phyloP scores from a whole-genome alignment of 2,888 invertebrate species.

The Agonopterix alstromeriana region DNA sequence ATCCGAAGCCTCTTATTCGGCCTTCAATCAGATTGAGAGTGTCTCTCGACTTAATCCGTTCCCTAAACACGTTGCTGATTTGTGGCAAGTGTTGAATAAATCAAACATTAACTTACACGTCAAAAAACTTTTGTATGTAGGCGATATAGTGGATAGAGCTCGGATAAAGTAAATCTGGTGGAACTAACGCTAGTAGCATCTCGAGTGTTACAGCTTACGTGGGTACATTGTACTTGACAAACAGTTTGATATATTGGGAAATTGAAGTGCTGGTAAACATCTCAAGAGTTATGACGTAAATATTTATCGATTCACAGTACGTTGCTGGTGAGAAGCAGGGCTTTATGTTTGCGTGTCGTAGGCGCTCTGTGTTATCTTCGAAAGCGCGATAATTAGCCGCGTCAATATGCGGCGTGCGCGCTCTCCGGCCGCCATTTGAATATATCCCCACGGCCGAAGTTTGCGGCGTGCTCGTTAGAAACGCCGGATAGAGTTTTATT shows the following conservation, averaged over 20 bases:
- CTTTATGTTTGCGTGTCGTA: too few relatives aligned
- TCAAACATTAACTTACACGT: background rate
- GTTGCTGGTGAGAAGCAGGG: too few relatives aligned
- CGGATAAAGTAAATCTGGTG: too few relatives aligned
- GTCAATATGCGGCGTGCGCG: conserved; percentile 40
- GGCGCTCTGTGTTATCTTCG: too few relatives aligned
- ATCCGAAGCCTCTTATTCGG: conserved; percentile 3
- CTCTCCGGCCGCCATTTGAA: conserved; percentile 37
- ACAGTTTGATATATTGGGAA: background rate
- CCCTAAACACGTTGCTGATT: background rate
- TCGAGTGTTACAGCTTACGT: too few relatives aligned
- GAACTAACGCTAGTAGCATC: too few relatives aligned
- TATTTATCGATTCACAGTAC: background rate
- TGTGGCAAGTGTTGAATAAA: background rate
- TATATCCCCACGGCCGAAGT: conserved; percentile 47
- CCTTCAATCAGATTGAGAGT: background rate
- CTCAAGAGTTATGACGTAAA: background rate
- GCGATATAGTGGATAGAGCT: background rate
- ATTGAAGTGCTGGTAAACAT: background rate
- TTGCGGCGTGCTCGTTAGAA: conserved; percentile 43
- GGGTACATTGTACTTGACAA: background rate
- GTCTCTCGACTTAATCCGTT: background rate
- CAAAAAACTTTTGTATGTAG: too few relatives aligned
- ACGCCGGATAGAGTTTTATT: conserved; percentile 53
- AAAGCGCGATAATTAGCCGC: conserved; percentile 36